phyloP scores from a whole-genome alignment of 1,140 invertebrate species.

The Diorhabda sublineata region DNA sequence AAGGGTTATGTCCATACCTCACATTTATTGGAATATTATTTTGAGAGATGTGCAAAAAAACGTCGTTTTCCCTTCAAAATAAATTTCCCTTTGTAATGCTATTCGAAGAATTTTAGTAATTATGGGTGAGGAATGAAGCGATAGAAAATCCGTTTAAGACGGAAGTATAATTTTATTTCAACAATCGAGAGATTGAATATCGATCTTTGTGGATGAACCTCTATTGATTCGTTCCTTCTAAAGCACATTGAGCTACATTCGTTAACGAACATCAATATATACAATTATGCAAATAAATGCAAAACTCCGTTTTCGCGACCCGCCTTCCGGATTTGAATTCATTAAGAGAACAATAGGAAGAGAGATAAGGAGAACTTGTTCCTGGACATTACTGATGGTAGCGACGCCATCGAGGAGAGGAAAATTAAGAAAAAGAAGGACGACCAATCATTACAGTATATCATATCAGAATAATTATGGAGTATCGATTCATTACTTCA shows the following conservation, averaged over 20 bases:
- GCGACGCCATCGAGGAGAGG: neutral
- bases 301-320: constrained; percentile 43
- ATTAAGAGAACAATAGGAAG: constrained; percentile 47
- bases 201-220: neutral
- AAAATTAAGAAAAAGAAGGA: neutral
- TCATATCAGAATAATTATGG: too few species aligned
- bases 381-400: constrained; percentile 17
- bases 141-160: neutral
- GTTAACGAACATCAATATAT: constrained; percentile 48
- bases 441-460: too few species aligned
- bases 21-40: too few species aligned
- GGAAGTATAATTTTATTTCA: neutral
- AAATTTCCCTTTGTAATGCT: too few species aligned
- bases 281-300: constrained; percentile 48
- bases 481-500: too few species aligned
- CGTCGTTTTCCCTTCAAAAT: too few species aligned
- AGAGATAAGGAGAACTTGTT: constrained; percentile 42
- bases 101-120: too few species aligned
- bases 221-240: neutral
- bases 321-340: constrained; percentile 47
- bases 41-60: too few species aligned
- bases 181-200: neutral
- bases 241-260: constrained; percentile 39
- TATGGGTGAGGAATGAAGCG: neutral
- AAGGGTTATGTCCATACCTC: too few species aligned